Evolutionary conservation across 1,140 invertebrate genomes (phyloP), one percentile per base, ranked within the genome.

Genomic region (Pseudomyrmex pallidus): DNA sequence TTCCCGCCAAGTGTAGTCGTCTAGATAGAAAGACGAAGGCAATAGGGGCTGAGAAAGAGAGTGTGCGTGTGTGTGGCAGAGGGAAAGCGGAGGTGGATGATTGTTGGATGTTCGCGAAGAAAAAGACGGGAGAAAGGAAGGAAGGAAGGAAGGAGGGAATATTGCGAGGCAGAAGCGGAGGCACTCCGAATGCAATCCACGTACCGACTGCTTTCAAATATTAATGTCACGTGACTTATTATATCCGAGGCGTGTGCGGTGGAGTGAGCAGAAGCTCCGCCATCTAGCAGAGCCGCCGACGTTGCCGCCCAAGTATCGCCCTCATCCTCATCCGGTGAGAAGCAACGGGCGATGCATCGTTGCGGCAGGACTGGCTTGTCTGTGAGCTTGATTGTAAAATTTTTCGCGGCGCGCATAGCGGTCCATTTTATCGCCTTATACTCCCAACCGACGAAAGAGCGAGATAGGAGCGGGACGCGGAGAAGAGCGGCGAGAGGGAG

Each of bases 221-320:
- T 94, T 94, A 94, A 94, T 94, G 93, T 94, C 94, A 94, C 92
- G 93, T 94, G 94, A 94, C 94, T 94, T 94, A 94, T 94, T 94
- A 94, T 94, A 93, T 93, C 91, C 90, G 86, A 93, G 91, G 91
- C 90, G 90, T 93, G 91, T 92, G 90, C 91, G 90, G 91, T 90
- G 91, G 92, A 93, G 91, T 90, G 92, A 92, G 91, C 74, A 25
- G 63, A 83, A 86, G 90, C 88, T 91, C 78, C 85, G 85, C 88
- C 90, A 89, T 92, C 90, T 57, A 67, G 52, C 74, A 74, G 48
- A 80, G 63, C 83, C 59, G 52, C 74, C 62, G 9, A 62, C 73
- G 61, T 48, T 61, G 46, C 35, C 52, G 15, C 62, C 15, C 61
- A 15, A 46, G 44, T 17, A 48, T 66, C 68, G 35, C 35, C 44